Evolutionary conservation across 2,888 invertebrate species (phyloP).

Genomic region (Pegoplata infirma): DNA sequence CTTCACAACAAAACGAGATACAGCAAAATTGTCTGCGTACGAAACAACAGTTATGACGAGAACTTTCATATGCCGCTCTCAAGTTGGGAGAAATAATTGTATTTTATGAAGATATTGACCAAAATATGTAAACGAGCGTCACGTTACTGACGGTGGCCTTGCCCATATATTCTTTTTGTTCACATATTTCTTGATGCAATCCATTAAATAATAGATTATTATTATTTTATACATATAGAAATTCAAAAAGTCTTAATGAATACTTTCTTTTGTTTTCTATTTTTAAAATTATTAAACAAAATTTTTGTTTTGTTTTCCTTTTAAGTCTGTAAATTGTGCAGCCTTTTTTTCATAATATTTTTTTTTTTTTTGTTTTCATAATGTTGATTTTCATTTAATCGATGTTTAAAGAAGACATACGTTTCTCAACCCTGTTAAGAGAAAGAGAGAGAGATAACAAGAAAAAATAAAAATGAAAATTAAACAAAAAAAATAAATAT

Average conservation of each 20-base stretch:
- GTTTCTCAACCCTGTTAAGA: conserved; percentile 77
- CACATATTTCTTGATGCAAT: conserved; percentile 1
- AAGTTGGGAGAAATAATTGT: too few species aligned
- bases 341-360: conserved; percentile 48
- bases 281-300: conserved; percentile 37
- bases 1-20: too few species aligned
- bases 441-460: too few species aligned
- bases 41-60: too few species aligned
- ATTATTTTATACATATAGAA: conserved; percentile 33
- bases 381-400: conserved; percentile 69
- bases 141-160: too few species aligned
- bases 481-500: conserved; percentile 11
- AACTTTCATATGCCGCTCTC: too few species aligned
- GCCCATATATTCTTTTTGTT: neutral
- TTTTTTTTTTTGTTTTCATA: conserved; percentile 1
- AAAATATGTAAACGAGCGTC: too few species aligned
- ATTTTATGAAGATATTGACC: too few species aligned
- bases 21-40: too few species aligned
- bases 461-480: conserved; percentile 13
- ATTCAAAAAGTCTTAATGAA: conserved; percentile 34
- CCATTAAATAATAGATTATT: conserved; percentile 31
- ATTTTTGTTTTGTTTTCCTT: conserved; percentile 27
- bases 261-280: conserved; percentile 41
- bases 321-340: conserved; percentile 60
- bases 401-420: conserved; percentile 78